Percentiles rank a stretch among this genome's conserved stretches.
phyloP scores from a whole-genome alignment of 1,140 invertebrate species.

The Drosophila pallidifrons region DNA sequence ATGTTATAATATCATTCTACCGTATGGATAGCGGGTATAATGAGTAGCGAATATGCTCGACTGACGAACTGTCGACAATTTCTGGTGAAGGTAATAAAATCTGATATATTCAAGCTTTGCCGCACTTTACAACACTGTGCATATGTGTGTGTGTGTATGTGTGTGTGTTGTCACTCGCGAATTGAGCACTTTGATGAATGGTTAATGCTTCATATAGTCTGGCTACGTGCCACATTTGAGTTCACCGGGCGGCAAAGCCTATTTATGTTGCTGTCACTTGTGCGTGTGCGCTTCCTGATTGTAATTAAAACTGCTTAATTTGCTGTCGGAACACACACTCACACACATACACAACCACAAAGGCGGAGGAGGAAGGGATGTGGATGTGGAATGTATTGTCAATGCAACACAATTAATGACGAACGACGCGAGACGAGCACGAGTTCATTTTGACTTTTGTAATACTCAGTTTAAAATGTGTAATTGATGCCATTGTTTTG shows the following conservation, averaged over 20 bases:
- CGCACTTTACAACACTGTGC: slow-evolving; percentile 8
- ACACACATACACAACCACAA: slow-evolving; percentile 1
- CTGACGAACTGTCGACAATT: background rate
- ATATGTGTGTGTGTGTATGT: background rate
- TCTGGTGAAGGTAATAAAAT: background rate
- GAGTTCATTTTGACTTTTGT: slow-evolving; percentile 32
- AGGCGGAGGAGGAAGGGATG: background rate
- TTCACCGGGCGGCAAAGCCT: slow-evolving; percentile 11
- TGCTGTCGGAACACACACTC: slow-evolving; percentile 20
- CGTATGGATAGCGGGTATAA: too few species aligned
- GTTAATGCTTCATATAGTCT: background rate
- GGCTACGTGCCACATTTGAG: slow-evolving; percentile 15
- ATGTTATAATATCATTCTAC: too few species aligned
- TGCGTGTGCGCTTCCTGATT: slow-evolving; percentile 26
- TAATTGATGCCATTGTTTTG: slow-evolving; percentile 14
- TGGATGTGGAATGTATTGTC: slow-evolving; percentile 28
- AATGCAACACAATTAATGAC: slow-evolving; percentile 51
- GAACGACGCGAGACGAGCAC: too few species aligned
- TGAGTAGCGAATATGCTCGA: background rate
- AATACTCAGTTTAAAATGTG: slow-evolving; percentile 28
- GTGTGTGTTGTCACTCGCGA: background rate
- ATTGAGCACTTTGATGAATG: background rate
- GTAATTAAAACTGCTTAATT: slow-evolving; percentile 69
- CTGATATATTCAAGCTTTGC: background rate
- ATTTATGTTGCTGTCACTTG: slow-evolving; percentile 33